A percentile compares a stretch with the other conserved stretches of the same genome.
phyloP scores from a whole-genome alignment of 2,888 invertebrate species.

The Stenchaetothrips biformis region DNA sequence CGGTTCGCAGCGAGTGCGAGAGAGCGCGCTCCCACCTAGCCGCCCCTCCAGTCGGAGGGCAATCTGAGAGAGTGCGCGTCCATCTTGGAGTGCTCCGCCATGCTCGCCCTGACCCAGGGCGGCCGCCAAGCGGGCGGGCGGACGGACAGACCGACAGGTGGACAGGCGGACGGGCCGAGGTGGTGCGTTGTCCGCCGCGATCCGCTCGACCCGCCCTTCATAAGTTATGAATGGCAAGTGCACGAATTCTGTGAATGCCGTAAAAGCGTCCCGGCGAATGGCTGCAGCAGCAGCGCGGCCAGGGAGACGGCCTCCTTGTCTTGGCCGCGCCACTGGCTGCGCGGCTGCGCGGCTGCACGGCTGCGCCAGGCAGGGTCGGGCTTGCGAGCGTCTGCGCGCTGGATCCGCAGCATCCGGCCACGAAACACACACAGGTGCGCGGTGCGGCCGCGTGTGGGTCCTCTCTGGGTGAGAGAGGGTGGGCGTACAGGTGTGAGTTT shows the following conservation, averaged over 20 bases:
- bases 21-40: neutral
- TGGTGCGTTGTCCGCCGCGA: neutral
- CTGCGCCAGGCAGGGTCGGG: no score
- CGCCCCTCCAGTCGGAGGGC: neutral
- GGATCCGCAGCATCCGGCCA: no score
- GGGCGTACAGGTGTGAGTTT: no score
- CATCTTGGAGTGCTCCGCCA: conserved; percentile 5
- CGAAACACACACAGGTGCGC: no score
- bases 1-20: no score
- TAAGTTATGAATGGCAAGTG: conserved; percentile 21
- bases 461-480: no score
- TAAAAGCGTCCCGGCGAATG: neutral
- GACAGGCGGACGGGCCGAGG: no score
- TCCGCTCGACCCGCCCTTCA: neutral
- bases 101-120: neutral
- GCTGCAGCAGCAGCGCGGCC: neutral
- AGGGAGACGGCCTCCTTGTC: neutral
- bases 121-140: neutral
- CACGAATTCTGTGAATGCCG: conserved; percentile 15
- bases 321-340: no score
- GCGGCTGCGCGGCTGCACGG: no score
- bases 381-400: no score
- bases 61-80: conserved; percentile 24
- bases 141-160: neutral
- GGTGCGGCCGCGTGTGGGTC: no score